phyloP scores from a whole-genome alignment of 92 coral and sea anemone species.

The Umimayanthus chanpuru region DNA sequence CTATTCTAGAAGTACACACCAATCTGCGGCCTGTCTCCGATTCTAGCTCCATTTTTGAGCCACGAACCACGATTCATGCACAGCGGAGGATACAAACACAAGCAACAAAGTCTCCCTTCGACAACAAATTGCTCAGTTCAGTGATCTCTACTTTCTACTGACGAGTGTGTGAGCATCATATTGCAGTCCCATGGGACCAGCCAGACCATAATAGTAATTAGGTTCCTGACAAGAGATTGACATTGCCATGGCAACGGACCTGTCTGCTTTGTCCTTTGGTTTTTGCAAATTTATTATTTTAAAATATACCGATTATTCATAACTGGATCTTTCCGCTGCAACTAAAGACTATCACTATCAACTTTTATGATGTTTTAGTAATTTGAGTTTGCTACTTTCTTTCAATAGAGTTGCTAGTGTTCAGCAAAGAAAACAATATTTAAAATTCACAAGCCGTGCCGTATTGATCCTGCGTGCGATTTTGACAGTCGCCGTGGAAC shows the following conservation, averaged over 20 bases:
- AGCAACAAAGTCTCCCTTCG: conserved; percentile 40
- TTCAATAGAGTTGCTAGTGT: too few species aligned
- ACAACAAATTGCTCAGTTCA: conserved; percentile 63
- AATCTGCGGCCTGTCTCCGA: conserved; percentile 75
- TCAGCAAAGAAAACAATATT: too few species aligned
- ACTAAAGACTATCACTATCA: background rate
- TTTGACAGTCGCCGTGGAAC: too few species aligned
- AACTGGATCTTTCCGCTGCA: background rate
- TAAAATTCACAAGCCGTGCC: too few species aligned
- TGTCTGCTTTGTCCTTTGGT: background rate
- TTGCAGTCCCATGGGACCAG: conserved; percentile 75
- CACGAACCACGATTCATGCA: conserved; percentile 58
- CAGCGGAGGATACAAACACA: conserved; percentile 46
- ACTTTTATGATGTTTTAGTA: background rate
- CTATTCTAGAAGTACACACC: conserved; percentile 81
- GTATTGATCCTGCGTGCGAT: too few species aligned
- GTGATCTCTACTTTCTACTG: background rate
- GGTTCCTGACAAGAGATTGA: conserved; percentile 49
- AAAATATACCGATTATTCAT: background rate
- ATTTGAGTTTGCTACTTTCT: too few species aligned
- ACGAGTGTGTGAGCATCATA: conserved; percentile 52
- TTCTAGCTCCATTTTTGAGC: conserved; percentile 76
- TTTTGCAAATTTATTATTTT: background rate
- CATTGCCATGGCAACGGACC: conserved; percentile 58
- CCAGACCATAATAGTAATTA: conserved; percentile 80